Conservation (phyloP, 2,888 invertebrate species). For the Drosophila gaucha region DNA sequence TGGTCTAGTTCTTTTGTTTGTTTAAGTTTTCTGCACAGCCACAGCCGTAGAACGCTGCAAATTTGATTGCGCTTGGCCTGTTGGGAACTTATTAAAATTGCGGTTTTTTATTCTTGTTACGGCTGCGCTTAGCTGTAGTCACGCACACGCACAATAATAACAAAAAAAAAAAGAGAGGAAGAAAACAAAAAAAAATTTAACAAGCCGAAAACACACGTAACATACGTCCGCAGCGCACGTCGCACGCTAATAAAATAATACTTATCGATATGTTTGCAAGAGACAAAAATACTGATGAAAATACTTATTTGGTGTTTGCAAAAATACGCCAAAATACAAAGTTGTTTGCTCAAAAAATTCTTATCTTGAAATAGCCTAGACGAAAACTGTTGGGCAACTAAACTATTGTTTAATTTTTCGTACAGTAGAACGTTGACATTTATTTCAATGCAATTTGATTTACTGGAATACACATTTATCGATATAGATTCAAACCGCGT, state of each 20-base stretch:
- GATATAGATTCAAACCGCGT: background rate
- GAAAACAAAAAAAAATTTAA: slow-evolving; percentile 57
- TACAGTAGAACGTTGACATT: background rate
- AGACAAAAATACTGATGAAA: slow-evolving; percentile 3
- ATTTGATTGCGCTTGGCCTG: slow-evolving; percentile 2
- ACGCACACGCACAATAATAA: slow-evolving; percentile 64
- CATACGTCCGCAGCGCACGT: slow-evolving; percentile 63
- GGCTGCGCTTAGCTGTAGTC: slow-evolving; percentile 25
- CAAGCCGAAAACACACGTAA: slow-evolving; percentile 78
- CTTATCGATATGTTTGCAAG: slow-evolving; percentile 45
- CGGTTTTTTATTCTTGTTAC: slow-evolving; percentile 18
- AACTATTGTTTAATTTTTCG: background rate
- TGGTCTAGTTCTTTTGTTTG: slow-evolving; percentile 55
- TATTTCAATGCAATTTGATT: background rate
- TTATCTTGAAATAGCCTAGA: background rate
- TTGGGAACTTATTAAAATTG: slow-evolving; percentile 6
- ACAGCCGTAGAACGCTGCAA: slow-evolving; percentile 15
- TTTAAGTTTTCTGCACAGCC: slow-evolving; percentile 46
- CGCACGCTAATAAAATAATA: slow-evolving; percentile 56
- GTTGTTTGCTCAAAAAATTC: background rate
- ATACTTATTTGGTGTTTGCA: slow-evolving; percentile 36
- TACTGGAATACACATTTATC: background rate
- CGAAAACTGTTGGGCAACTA: too few relatives aligned
- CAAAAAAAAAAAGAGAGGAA: slow-evolving; percentile 45
- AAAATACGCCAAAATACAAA: slow-evolving; percentile 31